Evolutionary conservation across 2,797 vertebrate species (phyloP).

Genomic region (Rhinophrynus dorsalis): DNA sequence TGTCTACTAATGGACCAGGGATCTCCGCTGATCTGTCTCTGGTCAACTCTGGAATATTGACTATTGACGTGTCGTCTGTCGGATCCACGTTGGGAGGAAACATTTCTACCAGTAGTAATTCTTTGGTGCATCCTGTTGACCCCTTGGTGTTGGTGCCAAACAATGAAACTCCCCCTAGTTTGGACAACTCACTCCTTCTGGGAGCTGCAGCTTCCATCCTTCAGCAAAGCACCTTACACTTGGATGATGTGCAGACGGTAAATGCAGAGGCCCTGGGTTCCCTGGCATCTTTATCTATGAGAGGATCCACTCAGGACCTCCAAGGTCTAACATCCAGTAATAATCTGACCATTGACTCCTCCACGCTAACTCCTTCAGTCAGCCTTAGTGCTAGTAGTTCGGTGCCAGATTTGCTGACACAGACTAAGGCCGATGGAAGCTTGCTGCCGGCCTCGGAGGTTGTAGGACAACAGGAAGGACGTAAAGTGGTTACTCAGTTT

Average conservation of each 20-base stretch:
- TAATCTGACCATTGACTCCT: slow-evolving; percentile 66
- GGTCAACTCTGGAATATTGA: slow-evolving; percentile 88
- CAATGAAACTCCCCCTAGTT: slow-evolving; percentile 73
- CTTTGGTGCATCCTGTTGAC: slow-evolving; percentile 78
- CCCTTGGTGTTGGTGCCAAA: slow-evolving; percentile 84
- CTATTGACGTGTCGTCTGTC: slow-evolving; percentile 85
- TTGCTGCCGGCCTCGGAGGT: slow-evolving; percentile 74
- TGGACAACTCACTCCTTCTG: slow-evolving; percentile 78
- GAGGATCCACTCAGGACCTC: slow-evolving; percentile 69
- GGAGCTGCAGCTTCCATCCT: slow-evolving; percentile 71
- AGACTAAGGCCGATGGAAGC: slow-evolving; percentile 69
- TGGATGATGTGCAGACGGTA: slow-evolving; percentile 90
- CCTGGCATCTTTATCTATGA: slow-evolving; percentile 76
- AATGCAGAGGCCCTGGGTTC: slow-evolving; percentile 85
- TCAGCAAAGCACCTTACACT: slow-evolving; percentile 79
- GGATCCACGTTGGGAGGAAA: slow-evolving; percentile 71
- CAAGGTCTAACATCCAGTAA: slow-evolving; percentile 75
- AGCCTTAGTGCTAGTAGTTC: slow-evolving; percentile 63
- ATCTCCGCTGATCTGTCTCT: slow-evolving; percentile 83
- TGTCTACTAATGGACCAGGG: slow-evolving; percentile 66
- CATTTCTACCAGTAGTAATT: slow-evolving; percentile 57
- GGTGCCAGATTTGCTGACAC: slow-evolving; percentile 73
- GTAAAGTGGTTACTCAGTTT: slow-evolving; percentile 79
- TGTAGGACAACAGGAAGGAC: slow-evolving; percentile 74
- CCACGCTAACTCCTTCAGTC: slow-evolving; percentile 66